Conservation (phyloP, 1,140 invertebrate genomes). For the Drosophila kohkoa region DNA sequence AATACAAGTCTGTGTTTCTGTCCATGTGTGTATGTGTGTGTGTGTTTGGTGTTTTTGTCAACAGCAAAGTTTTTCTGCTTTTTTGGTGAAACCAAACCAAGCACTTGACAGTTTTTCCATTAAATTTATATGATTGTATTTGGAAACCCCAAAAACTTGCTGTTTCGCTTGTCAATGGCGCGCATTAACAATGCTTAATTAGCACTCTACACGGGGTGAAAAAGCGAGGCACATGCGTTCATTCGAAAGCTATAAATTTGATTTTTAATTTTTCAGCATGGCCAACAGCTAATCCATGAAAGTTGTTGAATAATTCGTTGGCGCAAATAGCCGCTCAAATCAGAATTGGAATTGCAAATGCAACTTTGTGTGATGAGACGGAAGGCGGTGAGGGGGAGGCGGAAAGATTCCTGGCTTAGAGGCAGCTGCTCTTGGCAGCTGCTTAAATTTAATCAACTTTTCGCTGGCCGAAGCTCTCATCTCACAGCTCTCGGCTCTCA, state of each 20-base stretch:
- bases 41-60: conserved; percentile 41
- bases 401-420: background rate
- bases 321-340: conserved; percentile 66
- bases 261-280: background rate
- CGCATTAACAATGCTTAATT: conserved; percentile 70
- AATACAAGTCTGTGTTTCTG: conserved; percentile 14
- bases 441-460: conserved; percentile 77
- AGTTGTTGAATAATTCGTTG: conserved; percentile 63
- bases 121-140: conserved; percentile 67
- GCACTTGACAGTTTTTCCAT: conserved; percentile 66
- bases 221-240: background rate
- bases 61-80: conserved; percentile 38
- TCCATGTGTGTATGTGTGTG: background rate
- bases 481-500: conserved; percentile 34
- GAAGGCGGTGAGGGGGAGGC: background rate
- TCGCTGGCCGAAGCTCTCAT: conserved; percentile 34
- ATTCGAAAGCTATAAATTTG: background rate
- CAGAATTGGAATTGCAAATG: conserved; percentile 62
- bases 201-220: conserved; percentile 10
- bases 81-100: conserved; percentile 56
- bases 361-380: conserved; percentile 24
- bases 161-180: conserved; percentile 60
- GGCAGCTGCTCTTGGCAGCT: conserved; percentile 14
- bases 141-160: conserved; percentile 56
- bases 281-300: conserved; percentile 34